Evolutionary conservation across 2,113 vertebrate species (phyloP).

Genomic region (Tautogolabrus adspersus): DNA sequence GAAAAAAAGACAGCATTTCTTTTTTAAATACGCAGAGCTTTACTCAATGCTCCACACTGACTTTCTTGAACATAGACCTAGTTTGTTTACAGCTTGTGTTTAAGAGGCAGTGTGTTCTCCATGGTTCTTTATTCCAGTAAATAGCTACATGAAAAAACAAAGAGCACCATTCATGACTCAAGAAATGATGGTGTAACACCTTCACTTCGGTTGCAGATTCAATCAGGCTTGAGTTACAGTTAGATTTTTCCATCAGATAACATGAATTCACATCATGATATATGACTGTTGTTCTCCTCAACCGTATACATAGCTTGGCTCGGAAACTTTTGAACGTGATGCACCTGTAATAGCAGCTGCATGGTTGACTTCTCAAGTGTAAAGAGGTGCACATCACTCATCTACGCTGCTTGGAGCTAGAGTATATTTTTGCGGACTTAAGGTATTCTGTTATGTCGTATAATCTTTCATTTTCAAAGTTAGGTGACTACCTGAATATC

Average conservation of each 20-base stretch:
- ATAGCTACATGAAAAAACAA: background rate
- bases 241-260: constrained; percentile 50
- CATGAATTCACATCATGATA: constrained; percentile 7
- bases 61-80: too few species aligned
- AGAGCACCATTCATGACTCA: background rate
- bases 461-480: background rate
- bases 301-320: constrained; percentile 22
- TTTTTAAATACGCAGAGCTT: too few species aligned
- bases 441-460: background rate
- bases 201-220: constrained; percentile 11
- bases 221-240: constrained; percentile 18
- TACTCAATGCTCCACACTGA: too few species aligned
- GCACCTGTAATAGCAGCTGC: constrained; percentile 57
- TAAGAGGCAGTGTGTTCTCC: background rate
- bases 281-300: constrained; percentile 21
- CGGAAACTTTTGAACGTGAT: constrained; percentile 7
- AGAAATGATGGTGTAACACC: constrained; percentile 13
- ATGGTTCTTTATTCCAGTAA: background rate
- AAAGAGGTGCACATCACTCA: constrained; percentile 37
- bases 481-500: background rate
- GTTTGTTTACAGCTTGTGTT: too few species aligned
- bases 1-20: too few species aligned
- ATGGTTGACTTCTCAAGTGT: constrained; percentile 46
- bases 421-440: background rate
- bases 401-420: background rate